Percentiles rank a stretch among this genome's conserved stretches.
phyloP scores from a whole-genome alignment of 2,113 vertebrate species.

The Sminthopsis crassicaudata region DNA sequence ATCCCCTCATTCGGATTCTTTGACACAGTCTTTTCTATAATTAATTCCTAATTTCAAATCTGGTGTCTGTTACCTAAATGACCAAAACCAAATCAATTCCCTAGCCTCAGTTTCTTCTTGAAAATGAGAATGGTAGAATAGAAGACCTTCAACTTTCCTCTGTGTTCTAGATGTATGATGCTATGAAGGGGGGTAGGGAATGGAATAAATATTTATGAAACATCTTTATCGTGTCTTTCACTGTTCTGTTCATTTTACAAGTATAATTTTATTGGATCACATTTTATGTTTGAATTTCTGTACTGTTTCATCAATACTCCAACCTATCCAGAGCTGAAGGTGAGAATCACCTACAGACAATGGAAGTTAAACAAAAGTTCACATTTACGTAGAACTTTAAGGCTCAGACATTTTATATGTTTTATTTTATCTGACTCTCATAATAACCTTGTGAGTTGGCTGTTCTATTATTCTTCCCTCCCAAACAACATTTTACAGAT shows the following conservation, averaged over 20 bases:
- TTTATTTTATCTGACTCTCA: background rate
- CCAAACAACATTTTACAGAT: background rate
- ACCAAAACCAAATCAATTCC: background rate
- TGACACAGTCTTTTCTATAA: background rate
- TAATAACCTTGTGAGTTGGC: background rate
- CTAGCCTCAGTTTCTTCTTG: background rate
- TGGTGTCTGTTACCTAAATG: background rate
- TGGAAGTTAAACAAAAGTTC: background rate
- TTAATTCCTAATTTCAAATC: background rate
- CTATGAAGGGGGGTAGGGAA: background rate
- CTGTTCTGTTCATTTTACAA: background rate
- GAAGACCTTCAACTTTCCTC: background rate
- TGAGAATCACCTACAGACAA: background rate
- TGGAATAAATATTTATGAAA: background rate
- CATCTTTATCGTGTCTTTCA: background rate
- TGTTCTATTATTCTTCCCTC: background rate
- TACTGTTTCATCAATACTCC: background rate
- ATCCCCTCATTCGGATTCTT: background rate
- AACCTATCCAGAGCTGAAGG: background rate
- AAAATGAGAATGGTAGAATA: background rate
- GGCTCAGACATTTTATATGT: background rate
- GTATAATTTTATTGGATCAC: background rate
- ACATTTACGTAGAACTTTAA: background rate
- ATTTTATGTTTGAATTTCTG: background rate
- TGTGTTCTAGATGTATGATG: background rate